Evolutionary conservation across 2,113 vertebrate genomes (phyloP).

Genomic region (Antechinus flavipes): DNA sequence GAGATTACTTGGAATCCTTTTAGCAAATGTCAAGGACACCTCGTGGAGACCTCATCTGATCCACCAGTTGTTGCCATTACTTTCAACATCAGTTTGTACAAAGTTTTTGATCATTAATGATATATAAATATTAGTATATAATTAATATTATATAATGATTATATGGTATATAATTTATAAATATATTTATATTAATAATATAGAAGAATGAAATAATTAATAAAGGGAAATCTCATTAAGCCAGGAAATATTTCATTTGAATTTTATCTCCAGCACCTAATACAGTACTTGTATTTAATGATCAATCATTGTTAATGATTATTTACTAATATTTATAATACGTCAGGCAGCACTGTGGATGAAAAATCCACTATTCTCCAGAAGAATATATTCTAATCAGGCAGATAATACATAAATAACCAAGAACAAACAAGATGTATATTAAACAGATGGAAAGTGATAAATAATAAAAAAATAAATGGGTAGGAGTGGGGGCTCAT

Average conservation of each 20-base stretch:
- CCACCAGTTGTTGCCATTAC: not conserved
- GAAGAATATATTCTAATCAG: not conserved
- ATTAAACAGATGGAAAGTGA: not conserved
- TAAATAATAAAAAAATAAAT: no score
- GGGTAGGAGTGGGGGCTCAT: not conserved
- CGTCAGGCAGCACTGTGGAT: not conserved
- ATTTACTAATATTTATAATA: not conserved
- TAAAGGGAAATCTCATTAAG: not conserved
- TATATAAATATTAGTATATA: no score
- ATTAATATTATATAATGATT: no score
- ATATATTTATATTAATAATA: not conserved
- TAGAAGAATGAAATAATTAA: not conserved
- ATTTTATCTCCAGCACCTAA: not conserved
- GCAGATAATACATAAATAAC: not conserved
- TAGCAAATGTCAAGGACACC: not conserved
- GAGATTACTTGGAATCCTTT: not conserved
- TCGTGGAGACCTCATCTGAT: not conserved
- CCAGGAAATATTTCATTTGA: not conserved
- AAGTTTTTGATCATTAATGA: not conserved
- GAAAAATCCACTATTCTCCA: not conserved
- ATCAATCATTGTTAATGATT: not conserved
- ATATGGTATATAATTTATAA: no score
- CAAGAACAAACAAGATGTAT: not conserved
- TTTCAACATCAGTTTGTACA: not conserved
- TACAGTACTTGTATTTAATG: not conserved